These are phyloP conservation scores for Sebastes schlegelii DNA, from an alignment of 2,113 vertebrate genomes.

Conservation along the genomic window DNA sequence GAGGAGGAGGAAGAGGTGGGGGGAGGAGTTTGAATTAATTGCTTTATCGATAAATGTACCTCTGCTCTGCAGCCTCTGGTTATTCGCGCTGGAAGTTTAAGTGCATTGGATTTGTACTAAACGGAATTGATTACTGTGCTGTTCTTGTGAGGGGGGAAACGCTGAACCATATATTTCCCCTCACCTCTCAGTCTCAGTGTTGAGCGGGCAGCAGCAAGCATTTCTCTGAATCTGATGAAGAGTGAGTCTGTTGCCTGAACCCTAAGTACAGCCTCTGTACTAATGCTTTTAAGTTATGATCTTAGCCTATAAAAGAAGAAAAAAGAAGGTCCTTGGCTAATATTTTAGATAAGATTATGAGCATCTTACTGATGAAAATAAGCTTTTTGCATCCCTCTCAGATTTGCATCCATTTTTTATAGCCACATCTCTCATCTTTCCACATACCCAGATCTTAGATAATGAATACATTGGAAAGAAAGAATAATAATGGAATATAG, in stretches of 20 bases:
- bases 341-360: not conserved
- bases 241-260: slow-evolving; percentile 20
- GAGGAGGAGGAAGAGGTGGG: slow-evolving; percentile 24
- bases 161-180: slow-evolving; percentile 72
- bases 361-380: not conserved
- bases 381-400: slow-evolving; percentile 1
- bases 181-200: slow-evolving; percentile 36
- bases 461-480: not conserved
- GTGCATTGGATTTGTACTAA: slow-evolving; percentile 86
- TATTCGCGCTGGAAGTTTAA: slow-evolving; percentile 82
- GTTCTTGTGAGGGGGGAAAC: slow-evolving; percentile 70
- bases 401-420: not conserved
- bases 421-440: not conserved
- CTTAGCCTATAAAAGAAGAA: not conserved
- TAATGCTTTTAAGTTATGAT: slow-evolving; percentile 33
- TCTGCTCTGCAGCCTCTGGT: slow-evolving; percentile 79
- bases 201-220: slow-evolving; percentile 44
- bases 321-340: not conserved
- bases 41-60: slow-evolving; percentile 83
- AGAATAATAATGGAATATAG: not conserved
- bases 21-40: slow-evolving; percentile 79
- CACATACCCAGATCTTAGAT: not conserved
- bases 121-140: slow-evolving; percentile 82
- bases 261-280: slow-evolving; percentile 22
- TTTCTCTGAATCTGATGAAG: slow-evolving; percentile 57